Evolutionary conservation across 2,888 invertebrate species (phyloP).

Genomic region (Liopterus haemorrhoidalis): DNA sequence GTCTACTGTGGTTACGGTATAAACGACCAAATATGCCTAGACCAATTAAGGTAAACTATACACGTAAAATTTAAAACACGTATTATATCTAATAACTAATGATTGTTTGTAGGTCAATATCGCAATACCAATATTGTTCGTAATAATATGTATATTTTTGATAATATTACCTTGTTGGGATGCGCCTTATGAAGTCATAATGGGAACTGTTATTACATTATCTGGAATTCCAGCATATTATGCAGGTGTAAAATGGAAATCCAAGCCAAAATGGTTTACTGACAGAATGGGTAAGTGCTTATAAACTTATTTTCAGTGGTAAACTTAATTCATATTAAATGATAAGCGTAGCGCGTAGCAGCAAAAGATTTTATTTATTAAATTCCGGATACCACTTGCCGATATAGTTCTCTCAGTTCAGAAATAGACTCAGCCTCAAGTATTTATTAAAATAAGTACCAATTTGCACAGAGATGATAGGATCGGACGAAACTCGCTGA

Average conservation of each 20-base stretch:
- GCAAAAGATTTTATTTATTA: no score
- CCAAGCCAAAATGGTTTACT: conserved; percentile 58
- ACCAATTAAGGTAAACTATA: conserved; percentile 69
- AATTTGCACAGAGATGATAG: no score
- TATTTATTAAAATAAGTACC: no score
- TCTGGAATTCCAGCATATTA: conserved; percentile 79
- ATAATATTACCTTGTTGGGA: conserved; percentile 73
- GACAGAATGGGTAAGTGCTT: conserved; percentile 59
- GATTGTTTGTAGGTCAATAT: conserved; percentile 31
- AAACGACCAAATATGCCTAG: conserved; percentile 70
- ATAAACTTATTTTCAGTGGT: no score
- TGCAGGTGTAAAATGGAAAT: conserved; percentile 61
- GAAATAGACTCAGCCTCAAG: no score
- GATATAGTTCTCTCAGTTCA: no score
- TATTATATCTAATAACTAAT: conserved; percentile 2
- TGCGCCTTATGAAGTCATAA: conserved; percentile 71
- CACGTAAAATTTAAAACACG: background rate
- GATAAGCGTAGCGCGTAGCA: no score
- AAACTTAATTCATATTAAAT: no score
- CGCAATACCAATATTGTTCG: conserved; percentile 66
- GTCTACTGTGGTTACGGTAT: conserved; percentile 76
- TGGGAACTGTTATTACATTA: conserved; percentile 72
- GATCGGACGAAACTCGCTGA: no score
- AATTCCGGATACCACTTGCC: no score
- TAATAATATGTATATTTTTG: conserved; percentile 69